Base-by-base conservation (phyloP, 2,888 invertebrate species). In the Diplazon laetatorius region DNA sequence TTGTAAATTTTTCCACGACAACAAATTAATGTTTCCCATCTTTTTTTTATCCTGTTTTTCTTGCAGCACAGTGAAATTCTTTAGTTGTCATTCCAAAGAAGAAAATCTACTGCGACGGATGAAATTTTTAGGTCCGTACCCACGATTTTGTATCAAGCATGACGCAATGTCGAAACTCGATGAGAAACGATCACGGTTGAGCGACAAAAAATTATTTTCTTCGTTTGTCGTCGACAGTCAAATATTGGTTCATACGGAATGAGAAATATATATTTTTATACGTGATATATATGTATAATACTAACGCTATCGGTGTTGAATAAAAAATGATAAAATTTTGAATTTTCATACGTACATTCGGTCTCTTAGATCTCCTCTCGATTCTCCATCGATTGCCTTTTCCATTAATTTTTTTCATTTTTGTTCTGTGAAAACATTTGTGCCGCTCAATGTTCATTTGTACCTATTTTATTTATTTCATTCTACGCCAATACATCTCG, bases 181-280 rank as follows among this genome's bases (percentile, higher is more conserved):
- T 18, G 35, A 52, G 30, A 35, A 55, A 52, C n/a, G 10, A 37
- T 39, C 20, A 14, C 8, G 52, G 52, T n/a, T 16, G 10, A 30
- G 16, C 16, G 9, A 30, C 30, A 4, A 1, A 10, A 25, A 46
- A 18, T 22, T 39, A 10, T 39, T 9, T 8, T 59, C 5, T 8
- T 22, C 25, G 44, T n/a, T 62, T 5, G 6, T 63, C 46, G 30
- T 37, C 37, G 12, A 65, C 50, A 65, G 30, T 20, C 48, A 65
- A 65, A 39, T 50, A 65, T 20, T 50, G 4, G 50, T 37, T 37
- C 30, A 16, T 35, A 65, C 48, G 37, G 37, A 63, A 35, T 20
- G 12, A 35, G 20, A 65, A 50, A 50, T 65, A 48, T 65, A 65
- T 65, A 65, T 65, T 50, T 63, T 63, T 63, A 62, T 62, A 63